Percentiles rank a stretch among this genome's conserved stretches.
phyloP scores from a whole-genome alignment of 2,888 invertebrate species.

The Drosophila subsilvestris region DNA sequence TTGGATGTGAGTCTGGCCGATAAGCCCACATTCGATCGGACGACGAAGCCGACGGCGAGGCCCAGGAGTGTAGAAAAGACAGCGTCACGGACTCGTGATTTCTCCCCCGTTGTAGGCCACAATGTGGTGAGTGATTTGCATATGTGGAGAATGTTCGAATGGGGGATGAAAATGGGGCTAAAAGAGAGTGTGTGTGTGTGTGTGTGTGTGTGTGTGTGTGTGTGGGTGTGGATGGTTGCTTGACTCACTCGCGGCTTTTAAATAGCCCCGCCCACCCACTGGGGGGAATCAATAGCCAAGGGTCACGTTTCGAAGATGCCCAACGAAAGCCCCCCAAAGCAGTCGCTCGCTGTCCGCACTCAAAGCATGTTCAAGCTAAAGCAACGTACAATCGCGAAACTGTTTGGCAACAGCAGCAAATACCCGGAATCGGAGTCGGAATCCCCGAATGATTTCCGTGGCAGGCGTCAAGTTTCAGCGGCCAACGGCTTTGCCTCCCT shows the following conservation, averaged over 20 bases:
- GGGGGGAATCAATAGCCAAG: conserved; percentile 55
- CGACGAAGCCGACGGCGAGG: conserved; percentile 87
- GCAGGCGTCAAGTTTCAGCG: conserved; percentile 87
- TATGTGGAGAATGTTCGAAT: background rate
- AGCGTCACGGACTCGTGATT: conserved; percentile 84
- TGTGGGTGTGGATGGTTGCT: background rate
- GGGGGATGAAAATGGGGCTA: conserved; percentile 1
- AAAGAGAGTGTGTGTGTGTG: background rate
- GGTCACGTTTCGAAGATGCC: conserved; percentile 61
- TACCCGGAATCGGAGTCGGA: conserved; percentile 19
- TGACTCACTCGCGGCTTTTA: conserved; percentile 49
- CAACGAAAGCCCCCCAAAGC: conserved; percentile 5
- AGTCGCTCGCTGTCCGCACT: conserved; percentile 75
- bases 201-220: too few species aligned
- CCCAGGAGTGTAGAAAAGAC: conserved; percentile 76
- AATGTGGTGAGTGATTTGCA: conserved; percentile 84
- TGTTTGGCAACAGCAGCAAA: conserved; percentile 27
- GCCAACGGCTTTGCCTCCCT: conserved; percentile 81
- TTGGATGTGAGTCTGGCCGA: conserved; percentile 9
- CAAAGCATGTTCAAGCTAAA: conserved; percentile 72
- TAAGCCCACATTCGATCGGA: conserved; percentile 86
- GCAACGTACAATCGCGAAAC: conserved; percentile 40
- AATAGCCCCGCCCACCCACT: conserved; percentile 45
- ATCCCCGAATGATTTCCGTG: conserved; percentile 85
- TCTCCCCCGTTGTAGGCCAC: conserved; percentile 86